These are phyloP conservation scores for Vultur gryphus DNA, from an alignment of 2,797 vertebrate species.

Conservation along the genomic window DNA sequence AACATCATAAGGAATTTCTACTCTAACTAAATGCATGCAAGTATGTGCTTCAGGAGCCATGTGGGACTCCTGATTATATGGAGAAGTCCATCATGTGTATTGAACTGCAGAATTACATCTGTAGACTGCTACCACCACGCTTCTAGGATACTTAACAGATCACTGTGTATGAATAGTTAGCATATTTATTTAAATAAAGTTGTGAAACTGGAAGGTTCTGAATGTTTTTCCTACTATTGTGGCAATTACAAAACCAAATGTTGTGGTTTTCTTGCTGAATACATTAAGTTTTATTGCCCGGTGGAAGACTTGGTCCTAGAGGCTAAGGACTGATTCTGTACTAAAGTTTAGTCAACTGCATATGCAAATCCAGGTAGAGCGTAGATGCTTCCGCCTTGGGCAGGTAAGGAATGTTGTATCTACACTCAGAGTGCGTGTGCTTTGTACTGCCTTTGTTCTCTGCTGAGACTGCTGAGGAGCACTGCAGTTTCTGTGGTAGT, in stretches of 20 bases:
- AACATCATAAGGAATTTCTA: not conserved
- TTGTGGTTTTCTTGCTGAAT: not conserved
- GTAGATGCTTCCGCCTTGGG: not conserved
- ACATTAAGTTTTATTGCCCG: not conserved
- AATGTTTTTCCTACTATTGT: not conserved
- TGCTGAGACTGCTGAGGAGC: not conserved
- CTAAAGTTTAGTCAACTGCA: not conserved
- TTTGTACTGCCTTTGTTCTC: not conserved
- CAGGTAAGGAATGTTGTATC: not conserved
- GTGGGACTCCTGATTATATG: not conserved
- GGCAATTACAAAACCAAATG: not conserved
- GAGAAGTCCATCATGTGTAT: not conserved
- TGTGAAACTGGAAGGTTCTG: not conserved
- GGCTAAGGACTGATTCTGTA: not conserved
- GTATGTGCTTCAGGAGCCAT: not conserved
- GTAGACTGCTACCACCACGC: not conserved
- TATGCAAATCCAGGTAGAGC: not conserved
- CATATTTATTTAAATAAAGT: not conserved
- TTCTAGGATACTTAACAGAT: not conserved
- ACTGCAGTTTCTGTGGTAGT: not conserved
- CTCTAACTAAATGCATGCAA: not conserved
- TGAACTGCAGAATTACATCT: not conserved
- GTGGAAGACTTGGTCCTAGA: not conserved
- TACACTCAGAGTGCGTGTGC: fast-evolving
- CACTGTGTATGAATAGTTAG: not conserved